Evolutionary conservation across 2,113 vertebrate species (phyloP).

Genomic region (Suncus etruscus): DNA sequence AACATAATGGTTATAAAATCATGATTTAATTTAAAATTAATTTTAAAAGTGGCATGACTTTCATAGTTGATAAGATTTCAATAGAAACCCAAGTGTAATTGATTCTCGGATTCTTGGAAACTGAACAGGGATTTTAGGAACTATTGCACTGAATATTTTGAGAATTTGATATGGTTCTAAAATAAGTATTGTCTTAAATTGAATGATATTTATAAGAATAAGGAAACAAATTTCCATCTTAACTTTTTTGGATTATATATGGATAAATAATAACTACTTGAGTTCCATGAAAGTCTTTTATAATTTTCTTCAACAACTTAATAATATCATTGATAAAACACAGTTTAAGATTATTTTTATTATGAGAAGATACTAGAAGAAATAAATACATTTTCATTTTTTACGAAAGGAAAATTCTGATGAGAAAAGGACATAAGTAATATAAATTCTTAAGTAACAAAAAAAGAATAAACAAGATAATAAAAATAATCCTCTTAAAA

Average conservation of each 20-base stretch:
- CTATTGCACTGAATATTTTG: background rate
- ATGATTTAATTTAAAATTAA: background rate
- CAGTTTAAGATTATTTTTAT: no score
- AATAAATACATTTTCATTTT: background rate
- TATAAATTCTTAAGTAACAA: background rate
- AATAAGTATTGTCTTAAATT: background rate
- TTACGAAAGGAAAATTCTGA: background rate
- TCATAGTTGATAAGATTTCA: background rate
- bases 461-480: background rate
- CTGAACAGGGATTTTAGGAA: background rate
- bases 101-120: background rate
- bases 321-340: no score
- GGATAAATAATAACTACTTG: background rate
- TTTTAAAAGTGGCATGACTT: background rate
- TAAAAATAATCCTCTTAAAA: background rate
- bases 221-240: background rate
- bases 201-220: background rate
- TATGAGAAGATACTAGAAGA: no score
- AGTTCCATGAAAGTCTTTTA: no score
- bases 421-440: background rate
- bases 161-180: background rate
- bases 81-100: background rate
- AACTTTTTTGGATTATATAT: background rate
- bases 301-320: no score
- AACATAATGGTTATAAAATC: no score